These are phyloP conservation scores for Phylloscopus collybita DNA, from an alignment of 2,797 vertebrate genomes.

Conservation along the genomic window DNA sequence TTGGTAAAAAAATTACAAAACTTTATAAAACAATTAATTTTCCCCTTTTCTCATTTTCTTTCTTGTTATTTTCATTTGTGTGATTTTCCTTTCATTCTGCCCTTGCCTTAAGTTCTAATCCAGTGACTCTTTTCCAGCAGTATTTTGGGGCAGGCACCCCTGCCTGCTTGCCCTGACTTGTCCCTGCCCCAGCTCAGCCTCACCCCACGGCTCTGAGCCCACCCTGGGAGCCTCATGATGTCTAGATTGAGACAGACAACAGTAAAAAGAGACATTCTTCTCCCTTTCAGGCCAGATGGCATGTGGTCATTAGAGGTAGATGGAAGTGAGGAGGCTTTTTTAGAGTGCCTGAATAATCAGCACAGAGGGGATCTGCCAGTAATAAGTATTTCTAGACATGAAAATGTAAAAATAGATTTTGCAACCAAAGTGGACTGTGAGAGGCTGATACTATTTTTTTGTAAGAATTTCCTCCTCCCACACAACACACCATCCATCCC, in stretches of 20 bases:
- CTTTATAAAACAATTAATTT: not conserved
- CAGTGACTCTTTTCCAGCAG: not conserved
- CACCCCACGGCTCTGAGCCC: not conserved
- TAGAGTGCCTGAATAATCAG: not conserved
- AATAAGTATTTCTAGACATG: not conserved
- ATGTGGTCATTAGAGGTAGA: not conserved
- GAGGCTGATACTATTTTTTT: not conserved
- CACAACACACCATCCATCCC: not conserved
- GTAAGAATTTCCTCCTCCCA: not conserved
- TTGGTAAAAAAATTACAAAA: not conserved
- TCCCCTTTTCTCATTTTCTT: not conserved
- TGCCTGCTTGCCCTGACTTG: not conserved
- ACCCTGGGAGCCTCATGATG: not conserved
- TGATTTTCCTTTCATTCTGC: not conserved
- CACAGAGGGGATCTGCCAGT: not conserved
- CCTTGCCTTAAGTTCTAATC: not conserved
- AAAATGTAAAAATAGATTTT: conserved; percentile 21
- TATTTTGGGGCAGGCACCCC: not conserved
- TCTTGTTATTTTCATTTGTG: not conserved
- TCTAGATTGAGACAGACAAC: not conserved
- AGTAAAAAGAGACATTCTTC: not conserved
- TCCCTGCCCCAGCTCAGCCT: not conserved
- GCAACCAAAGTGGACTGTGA: not conserved
- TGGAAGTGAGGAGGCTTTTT: not conserved
- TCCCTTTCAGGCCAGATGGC: not conserved